These are phyloP conservation scores for Coryphaenoides rupestris DNA, from an alignment of 2,113 vertebrate species.

Conservation along the genomic window DNA sequence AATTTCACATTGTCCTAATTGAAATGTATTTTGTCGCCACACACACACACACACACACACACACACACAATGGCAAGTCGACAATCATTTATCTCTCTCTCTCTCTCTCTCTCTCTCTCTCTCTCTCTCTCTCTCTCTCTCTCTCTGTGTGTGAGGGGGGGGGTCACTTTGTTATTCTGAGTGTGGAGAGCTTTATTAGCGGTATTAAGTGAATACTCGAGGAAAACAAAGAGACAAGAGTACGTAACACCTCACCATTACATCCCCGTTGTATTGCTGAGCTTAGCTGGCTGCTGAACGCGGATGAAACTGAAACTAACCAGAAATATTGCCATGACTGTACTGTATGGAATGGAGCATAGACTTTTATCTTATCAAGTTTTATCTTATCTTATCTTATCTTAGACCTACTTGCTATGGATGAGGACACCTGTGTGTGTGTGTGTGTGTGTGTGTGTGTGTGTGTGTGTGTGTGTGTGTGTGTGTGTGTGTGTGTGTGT, in stretches of 20 bases:
- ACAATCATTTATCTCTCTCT: constrained; percentile 53
- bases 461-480: not conserved
- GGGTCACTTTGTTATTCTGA: not conserved
- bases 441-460: no score
- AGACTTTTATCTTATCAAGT: no score
- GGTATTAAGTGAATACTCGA: constrained; percentile 42
- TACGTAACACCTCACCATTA: constrained; percentile 13
- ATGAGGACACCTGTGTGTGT: no score
- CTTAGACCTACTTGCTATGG: no score
- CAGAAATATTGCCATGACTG: not conserved
- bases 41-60: no score
- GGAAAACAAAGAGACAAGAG: not conserved
- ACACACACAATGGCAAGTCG: constrained; percentile 34
- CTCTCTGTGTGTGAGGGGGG: constrained; percentile 2
- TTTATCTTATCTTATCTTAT: no score
- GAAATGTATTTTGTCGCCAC: constrained; percentile 71
- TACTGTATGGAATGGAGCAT: no score
- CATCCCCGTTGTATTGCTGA: constrained; percentile 35
- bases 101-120: constrained; percentile 26
- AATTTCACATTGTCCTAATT: constrained; percentile 72
- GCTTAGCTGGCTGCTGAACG: constrained; percentile 6
- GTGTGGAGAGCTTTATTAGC: constrained; percentile 23
- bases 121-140: constrained; percentile 20
- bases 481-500: no score
- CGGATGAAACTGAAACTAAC: not conserved